These are phyloP conservation scores for Ectemnius cavifrons DNA, from an alignment of 2,888 invertebrate genomes.

Conservation along the genomic window DNA sequence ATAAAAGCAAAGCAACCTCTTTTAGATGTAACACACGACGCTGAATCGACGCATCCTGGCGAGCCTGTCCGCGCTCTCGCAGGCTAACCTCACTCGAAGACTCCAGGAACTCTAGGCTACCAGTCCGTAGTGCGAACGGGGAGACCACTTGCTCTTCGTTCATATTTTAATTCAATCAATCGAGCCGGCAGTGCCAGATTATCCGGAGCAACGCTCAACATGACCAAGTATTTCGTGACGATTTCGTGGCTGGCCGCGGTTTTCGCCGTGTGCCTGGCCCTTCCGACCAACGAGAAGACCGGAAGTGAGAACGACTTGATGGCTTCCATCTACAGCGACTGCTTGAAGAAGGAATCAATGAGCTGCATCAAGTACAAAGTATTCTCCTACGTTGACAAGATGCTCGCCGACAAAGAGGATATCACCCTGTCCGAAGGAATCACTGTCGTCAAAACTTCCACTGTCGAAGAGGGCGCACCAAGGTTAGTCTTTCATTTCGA, in stretches of 20 bases:
- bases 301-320: slow-evolving; percentile 87
- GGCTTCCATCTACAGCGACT: slow-evolving; percentile 87
- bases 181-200: neutral
- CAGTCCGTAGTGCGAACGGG: neutral
- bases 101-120: neutral
- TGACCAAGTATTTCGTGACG: slow-evolving; percentile 60
- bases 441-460: slow-evolving; percentile 87
- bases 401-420: slow-evolving; percentile 88
- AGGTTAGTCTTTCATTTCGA: slow-evolving; percentile 79
- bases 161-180: neutral
- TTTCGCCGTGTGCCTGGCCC: slow-evolving; percentile 81
- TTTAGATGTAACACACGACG: slow-evolving; percentile 77
- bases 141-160: slow-evolving; percentile 1
- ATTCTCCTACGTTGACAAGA: slow-evolving; percentile 91
- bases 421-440: slow-evolving; percentile 90
- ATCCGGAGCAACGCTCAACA: slow-evolving; percentile 28
- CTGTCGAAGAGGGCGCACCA: slow-evolving; percentile 88
- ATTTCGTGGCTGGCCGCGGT: slow-evolving; percentile 61
- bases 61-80: slow-evolving; percentile 13
- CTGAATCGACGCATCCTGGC: slow-evolving; percentile 69
- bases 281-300: slow-evolving; percentile 86
- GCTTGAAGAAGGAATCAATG: slow-evolving; percentile 89
- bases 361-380: slow-evolving; percentile 93
- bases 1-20: slow-evolving; percentile 78
- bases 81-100: slow-evolving; percentile 9